phyloP scores from a whole-genome alignment of 2,888 invertebrate species.

The Lasioglossum leucozonium region DNA sequence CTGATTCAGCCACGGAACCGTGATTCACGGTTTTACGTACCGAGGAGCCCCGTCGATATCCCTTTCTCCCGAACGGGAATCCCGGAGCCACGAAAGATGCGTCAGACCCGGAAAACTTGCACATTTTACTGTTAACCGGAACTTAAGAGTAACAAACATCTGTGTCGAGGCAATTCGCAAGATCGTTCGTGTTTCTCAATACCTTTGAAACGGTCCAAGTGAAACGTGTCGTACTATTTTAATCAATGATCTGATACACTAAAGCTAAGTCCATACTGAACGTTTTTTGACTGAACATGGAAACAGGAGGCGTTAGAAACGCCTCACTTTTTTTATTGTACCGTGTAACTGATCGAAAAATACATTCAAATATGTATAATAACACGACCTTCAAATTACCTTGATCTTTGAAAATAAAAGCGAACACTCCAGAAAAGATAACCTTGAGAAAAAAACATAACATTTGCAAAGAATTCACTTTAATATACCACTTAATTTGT shows the following conservation, averaged over 20 bases:
- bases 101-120: background rate
- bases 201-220: background rate
- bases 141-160: background rate
- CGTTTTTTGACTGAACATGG: no score
- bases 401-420: no score
- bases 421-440: no score
- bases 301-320: background rate
- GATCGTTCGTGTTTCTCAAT: background rate
- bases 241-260: no score
- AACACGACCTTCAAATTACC: no score
- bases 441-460: no score
- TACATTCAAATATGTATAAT: no score
- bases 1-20: conserved; percentile 57
- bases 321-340: no score
- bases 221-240: background rate
- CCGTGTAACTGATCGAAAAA: no score
- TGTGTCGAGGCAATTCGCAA: background rate
- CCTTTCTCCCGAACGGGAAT: background rate
- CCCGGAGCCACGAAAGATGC: background rate
- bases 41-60: conserved; percentile 46
- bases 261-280: no score
- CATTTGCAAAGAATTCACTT: no score
- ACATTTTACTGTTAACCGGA: background rate
- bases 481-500: no score
- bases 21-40: conserved; percentile 69